Evolutionary conservation across 2,113 vertebrate species (phyloP).

Genomic region (Halichoerus grypus): DNA sequence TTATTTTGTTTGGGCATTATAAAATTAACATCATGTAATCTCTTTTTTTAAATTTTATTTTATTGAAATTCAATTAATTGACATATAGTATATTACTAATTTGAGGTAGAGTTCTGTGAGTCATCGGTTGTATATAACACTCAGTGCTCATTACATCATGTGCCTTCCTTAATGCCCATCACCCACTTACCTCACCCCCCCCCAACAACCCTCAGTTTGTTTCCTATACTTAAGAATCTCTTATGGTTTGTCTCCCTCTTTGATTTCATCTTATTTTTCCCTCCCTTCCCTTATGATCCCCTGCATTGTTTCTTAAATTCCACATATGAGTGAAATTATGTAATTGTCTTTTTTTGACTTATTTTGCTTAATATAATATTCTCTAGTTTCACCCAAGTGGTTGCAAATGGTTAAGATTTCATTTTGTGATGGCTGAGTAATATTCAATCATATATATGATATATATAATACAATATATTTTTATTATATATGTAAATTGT

Average conservation of each 20-base stretch:
- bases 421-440: not conserved
- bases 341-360: not conserved
- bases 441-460: not conserved
- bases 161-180: not conserved
- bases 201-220: not conserved
- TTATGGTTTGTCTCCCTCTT: not conserved
- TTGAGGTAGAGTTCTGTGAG: not conserved
- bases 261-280: not conserved
- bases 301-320: not conserved
- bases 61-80: not conserved
- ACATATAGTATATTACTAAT: not conserved
- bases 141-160: not conserved
- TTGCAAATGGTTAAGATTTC: not conserved
- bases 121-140: not conserved
- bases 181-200: not conserved
- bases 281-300: not conserved
- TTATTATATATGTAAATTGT: no score
- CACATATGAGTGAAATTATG: not conserved
- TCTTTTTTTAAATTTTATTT: not conserved
- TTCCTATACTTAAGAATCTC: not conserved
- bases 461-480: no score
- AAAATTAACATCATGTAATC: not conserved
- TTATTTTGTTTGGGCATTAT: not conserved
- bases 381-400: not conserved
- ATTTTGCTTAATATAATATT: not conserved